Conservation (phyloP, 1,140 invertebrate species). For the Tetramorium parvispinum region DNA sequence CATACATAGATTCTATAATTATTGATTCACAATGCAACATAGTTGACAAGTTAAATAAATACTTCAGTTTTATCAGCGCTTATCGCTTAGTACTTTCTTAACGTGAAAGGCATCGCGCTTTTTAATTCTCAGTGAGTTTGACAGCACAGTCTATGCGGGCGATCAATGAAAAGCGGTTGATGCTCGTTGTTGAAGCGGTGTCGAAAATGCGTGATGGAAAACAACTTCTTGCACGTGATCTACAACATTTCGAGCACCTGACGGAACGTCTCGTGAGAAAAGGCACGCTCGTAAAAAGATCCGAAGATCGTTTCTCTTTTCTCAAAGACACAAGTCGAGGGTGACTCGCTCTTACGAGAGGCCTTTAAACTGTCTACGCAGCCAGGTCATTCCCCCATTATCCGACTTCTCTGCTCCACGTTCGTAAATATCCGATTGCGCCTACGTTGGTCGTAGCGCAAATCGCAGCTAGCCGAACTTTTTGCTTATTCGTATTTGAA, state of each 20-base stretch:
- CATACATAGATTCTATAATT: not conserved
- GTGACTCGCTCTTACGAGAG: conserved; percentile 77
- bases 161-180: not conserved
- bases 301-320: conserved; percentile 20
- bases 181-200: not conserved
- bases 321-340: conserved; percentile 48
- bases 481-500: not conserved
- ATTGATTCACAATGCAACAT: not conserved
- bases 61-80: not conserved
- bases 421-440: conserved; percentile 82
- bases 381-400: conserved; percentile 76
- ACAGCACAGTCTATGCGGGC: not conserved
- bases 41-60: not conserved
- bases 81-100: not conserved
- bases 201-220: not conserved
- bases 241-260: not conserved
- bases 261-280: conserved; percentile 6
- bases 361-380: conserved; percentile 78
- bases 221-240: not conserved
- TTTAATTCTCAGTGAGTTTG: not conserved
- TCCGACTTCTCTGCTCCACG: conserved; percentile 78
- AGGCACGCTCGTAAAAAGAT: conserved; percentile 47
- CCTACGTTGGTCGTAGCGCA: not conserved
- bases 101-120: not conserved
- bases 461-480: not conserved